Base-by-base conservation (phyloP, 2,888 invertebrate species). In the Megaustenia siamemsis region DNA sequence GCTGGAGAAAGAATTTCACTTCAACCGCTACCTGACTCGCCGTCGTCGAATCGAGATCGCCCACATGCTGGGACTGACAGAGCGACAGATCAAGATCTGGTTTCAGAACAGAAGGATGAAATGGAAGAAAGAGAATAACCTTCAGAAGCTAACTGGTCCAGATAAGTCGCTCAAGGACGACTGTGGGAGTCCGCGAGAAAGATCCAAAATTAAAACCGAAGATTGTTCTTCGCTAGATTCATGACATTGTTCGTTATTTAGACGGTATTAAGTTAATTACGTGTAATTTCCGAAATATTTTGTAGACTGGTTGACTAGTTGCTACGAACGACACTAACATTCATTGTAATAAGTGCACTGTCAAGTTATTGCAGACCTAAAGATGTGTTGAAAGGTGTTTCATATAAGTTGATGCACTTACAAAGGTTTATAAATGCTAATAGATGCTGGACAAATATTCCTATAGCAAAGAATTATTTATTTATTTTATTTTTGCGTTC, bases 1-100 rank as follows among this genome's bases (percentile, higher is more conserved):
- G 95, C 95, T 98, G 95, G 98, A 98, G 95, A 98, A 98, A 95
- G 98, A 98, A 95, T 98, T 98, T 96, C 98, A 98, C 95, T 98
- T 98, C 96, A 99, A 98, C 95, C 96, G 98, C 94, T 99, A 99
- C 96, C 96, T 99, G 95, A 98, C 98, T 94, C 96, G 99, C 95
- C 96, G 99, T 95, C 96, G 98, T 95, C 96, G 98, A 94, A 98
- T 99, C 95, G 98, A 99, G 95, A 99, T 99, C 93, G 98, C 99
- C 90, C 98, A 99, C 95, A 97, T 98, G 93, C 96, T 99, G 91
- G 98, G 98, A 94, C 96, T 99, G 93, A 98, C 98, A 90, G 98
- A 99, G 95, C 95, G 98, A 93, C 98, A 99, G 96, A 98, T 94
- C 78, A 94, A 94, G 90, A 94, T 94, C 40, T 94, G 94, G 94